phyloP scores from a whole-genome alignment of 2,888 invertebrate species.

The Sminthurides aquaticus region DNA sequence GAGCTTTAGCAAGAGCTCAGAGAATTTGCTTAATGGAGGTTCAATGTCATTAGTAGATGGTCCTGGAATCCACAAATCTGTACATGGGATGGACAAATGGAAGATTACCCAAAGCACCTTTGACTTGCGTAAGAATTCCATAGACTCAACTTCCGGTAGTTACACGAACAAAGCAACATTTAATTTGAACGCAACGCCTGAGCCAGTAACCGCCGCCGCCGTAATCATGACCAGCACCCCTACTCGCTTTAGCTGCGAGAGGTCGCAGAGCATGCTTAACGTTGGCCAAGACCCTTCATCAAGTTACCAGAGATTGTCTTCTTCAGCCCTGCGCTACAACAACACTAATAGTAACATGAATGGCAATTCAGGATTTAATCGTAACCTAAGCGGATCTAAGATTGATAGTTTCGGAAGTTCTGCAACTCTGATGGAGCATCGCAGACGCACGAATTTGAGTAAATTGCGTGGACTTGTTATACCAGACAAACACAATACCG shows the following conservation, averaged over 20 bases:
- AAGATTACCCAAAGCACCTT: slow-evolving; percentile 19
- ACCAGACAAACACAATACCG: slow-evolving; percentile 58
- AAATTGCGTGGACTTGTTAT: slow-evolving; percentile 82
- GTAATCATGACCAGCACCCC: neutral
- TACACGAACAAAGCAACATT: neutral
- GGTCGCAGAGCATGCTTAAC: slow-evolving; percentile 53
- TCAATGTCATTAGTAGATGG: neutral
- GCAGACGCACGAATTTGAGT: slow-evolving; percentile 71
- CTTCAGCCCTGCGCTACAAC: slow-evolving; percentile 24
- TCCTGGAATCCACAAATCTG: neutral
- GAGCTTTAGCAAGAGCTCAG: slow-evolving; percentile 28
- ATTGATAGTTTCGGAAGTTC: slow-evolving; percentile 1
- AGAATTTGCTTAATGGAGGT: slow-evolving; percentile 20
- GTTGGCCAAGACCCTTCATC: slow-evolving; percentile 43
- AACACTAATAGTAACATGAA: slow-evolving; percentile 22
- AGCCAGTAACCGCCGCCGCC: too few relatives aligned
- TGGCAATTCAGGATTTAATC: too few relatives aligned
- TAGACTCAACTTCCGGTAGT: neutral
- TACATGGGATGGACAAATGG: slow-evolving; percentile 13
- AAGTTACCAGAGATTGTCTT: slow-evolving; percentile 25
- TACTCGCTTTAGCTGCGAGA: slow-evolving; percentile 45
- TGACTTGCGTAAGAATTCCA: slow-evolving; percentile 17
- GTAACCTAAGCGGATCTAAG: too few relatives aligned
- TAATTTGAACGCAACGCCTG: neutral
- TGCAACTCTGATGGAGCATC: slow-evolving; percentile 52